Base-by-base conservation (phyloP, 2,888 invertebrate species). In the Metellina segmentata region DNA sequence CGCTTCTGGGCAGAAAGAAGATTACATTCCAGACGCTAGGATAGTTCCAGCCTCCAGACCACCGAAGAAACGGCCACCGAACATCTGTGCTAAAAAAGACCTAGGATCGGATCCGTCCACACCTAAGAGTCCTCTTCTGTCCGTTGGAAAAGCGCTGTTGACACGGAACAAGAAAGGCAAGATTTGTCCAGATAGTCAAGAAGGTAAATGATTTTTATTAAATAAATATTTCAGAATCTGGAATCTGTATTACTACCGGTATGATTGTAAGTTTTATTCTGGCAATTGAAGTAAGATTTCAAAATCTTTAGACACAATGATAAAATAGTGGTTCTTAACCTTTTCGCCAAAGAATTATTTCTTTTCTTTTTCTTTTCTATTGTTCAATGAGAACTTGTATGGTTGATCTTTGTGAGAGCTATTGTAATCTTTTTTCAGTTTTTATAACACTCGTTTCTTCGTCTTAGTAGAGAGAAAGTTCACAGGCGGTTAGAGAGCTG, bases 1-100 rank as follows among this genome's bases (percentile, higher is more conserved):
- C 16, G 91, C 88, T 48, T 91, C 91, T 19, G 91, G 91, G 8
- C 91, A 91, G 52, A 91, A 91, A 51, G 91, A 91, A 51, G 91
- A 91, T 69, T 91, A 85, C 77, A 78, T 88, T 19, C 87, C 82
- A 13, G 91, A 91, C 19, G 83, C 83, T n/a, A 82, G 53, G 51
- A 74, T 88, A 19, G 48, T 85, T 8, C 87, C 91, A n/a, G 85
- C 79, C 34, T 48, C 72, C n/a, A 78, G 85, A 20, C 85, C 90
- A 19, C 88, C 87, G n/a, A 91, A 83, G 34, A 91, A 88, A 69
- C 83, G 75, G 61, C 87, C 91, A 0, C 90, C 86, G n/a, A 86
- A 82, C n/a, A 77, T 71, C 34, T 7, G 20, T 6, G 34, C 51
- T 11, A 91, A 83, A 52, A 78, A 79, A 53, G 87, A 71, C 8